A percentile compares a stretch with the other conserved stretches of the same genome.
These are phyloP conservation scores for Threskiornis aethiopicus DNA, from an alignment of 2,797 vertebrate genomes.

Conservation along the genomic window DNA sequence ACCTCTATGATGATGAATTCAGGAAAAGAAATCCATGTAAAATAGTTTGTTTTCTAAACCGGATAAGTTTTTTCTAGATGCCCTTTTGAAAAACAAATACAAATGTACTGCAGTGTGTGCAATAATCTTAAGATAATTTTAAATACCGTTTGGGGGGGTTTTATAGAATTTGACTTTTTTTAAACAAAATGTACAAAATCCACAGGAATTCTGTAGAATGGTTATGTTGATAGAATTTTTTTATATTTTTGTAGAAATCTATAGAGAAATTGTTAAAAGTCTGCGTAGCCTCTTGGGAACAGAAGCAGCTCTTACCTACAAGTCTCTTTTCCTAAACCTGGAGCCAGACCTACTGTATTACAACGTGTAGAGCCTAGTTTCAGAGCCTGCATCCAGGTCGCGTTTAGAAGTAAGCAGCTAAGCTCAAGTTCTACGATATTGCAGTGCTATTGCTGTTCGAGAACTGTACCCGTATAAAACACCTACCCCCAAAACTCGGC, in stretches of 20 bases:
- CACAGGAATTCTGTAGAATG: slow-evolving; percentile 70
- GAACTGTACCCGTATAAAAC: neutral
- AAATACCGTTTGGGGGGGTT: slow-evolving; percentile 51
- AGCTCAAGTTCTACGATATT: slow-evolving; percentile 16
- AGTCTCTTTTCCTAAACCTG: slow-evolving; percentile 19
- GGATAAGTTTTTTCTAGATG: slow-evolving; percentile 60
- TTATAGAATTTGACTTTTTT: slow-evolving; percentile 68
- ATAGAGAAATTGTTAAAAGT: slow-evolving; percentile 57
- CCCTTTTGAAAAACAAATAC: slow-evolving; percentile 65
- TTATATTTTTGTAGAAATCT: slow-evolving; percentile 74
- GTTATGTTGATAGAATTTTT: slow-evolving; percentile 73
- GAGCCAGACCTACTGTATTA: slow-evolving; percentile 2
- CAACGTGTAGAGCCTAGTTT: neutral
- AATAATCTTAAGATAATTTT: slow-evolving; percentile 51
- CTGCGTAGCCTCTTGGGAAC: slow-evolving; percentile 25
- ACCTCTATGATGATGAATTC: slow-evolving; percentile 19
- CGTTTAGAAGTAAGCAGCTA: slow-evolving; percentile 18
- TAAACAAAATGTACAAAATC: slow-evolving; percentile 68
- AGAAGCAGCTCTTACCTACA: slow-evolving; percentile 15
- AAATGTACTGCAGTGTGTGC: slow-evolving; percentile 13
- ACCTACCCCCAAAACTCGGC: neutral
- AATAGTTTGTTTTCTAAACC: slow-evolving; percentile 60
- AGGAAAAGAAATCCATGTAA: slow-evolving; percentile 56
- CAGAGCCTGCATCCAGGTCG: neutral
- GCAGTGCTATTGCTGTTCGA: slow-evolving; percentile 20